Percentiles rank a stretch among this genome's conserved stretches.
Conservation (phyloP, 2,888 invertebrate genomes). For the Cerceris ruficornis region DNA sequence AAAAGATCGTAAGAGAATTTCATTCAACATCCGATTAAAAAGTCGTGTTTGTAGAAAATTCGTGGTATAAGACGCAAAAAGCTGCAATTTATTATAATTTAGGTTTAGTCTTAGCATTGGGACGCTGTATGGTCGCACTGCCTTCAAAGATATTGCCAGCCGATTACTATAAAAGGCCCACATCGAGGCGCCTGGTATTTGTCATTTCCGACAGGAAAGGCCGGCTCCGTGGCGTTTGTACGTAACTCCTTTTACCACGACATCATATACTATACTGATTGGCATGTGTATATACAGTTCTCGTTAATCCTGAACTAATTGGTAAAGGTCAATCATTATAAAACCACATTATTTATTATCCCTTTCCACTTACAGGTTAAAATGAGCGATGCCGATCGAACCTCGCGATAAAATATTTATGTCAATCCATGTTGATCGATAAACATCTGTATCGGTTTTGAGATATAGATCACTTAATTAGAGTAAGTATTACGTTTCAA, state of each 20-base stretch:
- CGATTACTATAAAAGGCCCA: constrained; percentile 69
- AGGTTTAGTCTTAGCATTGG: neutral
- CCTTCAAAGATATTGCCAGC: constrained; percentile 39
- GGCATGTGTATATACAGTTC: constrained; percentile 24
- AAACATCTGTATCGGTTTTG: no score
- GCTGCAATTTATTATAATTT: neutral
- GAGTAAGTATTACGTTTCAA: neutral
- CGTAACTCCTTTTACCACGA: constrained; percentile 51
- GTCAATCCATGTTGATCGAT: no score
- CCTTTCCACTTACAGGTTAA: constrained; percentile 19
- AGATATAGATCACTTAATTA: neutral
- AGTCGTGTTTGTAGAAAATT: neutral
- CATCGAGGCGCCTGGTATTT: constrained; percentile 67
- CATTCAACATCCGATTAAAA: neutral
- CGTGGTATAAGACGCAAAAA: neutral
- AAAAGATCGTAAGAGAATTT: neutral
- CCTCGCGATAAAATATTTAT: neutral
- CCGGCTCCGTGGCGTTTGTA: constrained; percentile 33
- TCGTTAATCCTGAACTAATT: constrained; percentile 29
- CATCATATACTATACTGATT: constrained; percentile 43
- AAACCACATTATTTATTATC: constrained; percentile 26
- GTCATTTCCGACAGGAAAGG: constrained; percentile 74
- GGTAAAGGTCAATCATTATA: constrained; percentile 25
- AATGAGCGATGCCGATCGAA: neutral
- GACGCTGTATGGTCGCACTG: constrained; percentile 6